Conservation (phyloP, 1,140 invertebrate species). For the Drosophila sucinea region DNA sequence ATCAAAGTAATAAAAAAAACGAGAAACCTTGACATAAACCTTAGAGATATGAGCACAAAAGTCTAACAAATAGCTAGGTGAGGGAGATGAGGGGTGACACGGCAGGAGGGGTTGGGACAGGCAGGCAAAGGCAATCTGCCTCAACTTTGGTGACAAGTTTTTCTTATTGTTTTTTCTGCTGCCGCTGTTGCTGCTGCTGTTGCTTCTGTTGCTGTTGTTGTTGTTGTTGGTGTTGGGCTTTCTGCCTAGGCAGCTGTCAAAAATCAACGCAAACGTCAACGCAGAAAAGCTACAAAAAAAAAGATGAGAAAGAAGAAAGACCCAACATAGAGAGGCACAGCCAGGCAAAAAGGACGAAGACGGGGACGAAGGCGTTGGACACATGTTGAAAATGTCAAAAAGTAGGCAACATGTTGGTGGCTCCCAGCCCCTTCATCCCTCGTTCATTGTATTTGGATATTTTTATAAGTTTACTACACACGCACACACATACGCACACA, state of each 20-base stretch:
- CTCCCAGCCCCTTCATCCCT: constrained; percentile 23
- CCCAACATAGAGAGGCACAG: neutral
- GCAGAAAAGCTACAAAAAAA: constrained; percentile 65
- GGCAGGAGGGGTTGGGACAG: neutral
- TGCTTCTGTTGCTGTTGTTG: constrained; percentile 15
- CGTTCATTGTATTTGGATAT: constrained; percentile 60
- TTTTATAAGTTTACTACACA: constrained; percentile 64
- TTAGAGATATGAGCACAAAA: constrained; percentile 76
- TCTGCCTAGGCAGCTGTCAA: constrained; percentile 77
- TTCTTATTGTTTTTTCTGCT: constrained; percentile 65
- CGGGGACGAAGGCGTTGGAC: constrained; percentile 54
- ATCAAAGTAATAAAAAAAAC: constrained; percentile 72
- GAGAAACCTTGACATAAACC: constrained; percentile 75
- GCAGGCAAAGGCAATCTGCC: constrained; percentile 67
- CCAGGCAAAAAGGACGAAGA: constrained; percentile 11
- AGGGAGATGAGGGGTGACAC: constrained; percentile 17
- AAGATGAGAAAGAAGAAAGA: constrained; percentile 14
- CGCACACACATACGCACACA: constrained; percentile 31
- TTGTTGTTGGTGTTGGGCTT: constrained; percentile 33
- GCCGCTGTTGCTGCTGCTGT: constrained; percentile 3
- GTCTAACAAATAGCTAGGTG: constrained; percentile 68
- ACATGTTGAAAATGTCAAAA: constrained; percentile 81
- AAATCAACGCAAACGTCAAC: constrained; percentile 79
- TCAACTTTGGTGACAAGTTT: constrained; percentile 79
- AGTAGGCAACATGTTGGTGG: constrained; percentile 76